A percentile compares a stretch with the other conserved stretches of the same genome.
Evolutionary conservation across 2,113 vertebrate species (phyloP).

Genomic region (Excalfactoria chinensis): DNA sequence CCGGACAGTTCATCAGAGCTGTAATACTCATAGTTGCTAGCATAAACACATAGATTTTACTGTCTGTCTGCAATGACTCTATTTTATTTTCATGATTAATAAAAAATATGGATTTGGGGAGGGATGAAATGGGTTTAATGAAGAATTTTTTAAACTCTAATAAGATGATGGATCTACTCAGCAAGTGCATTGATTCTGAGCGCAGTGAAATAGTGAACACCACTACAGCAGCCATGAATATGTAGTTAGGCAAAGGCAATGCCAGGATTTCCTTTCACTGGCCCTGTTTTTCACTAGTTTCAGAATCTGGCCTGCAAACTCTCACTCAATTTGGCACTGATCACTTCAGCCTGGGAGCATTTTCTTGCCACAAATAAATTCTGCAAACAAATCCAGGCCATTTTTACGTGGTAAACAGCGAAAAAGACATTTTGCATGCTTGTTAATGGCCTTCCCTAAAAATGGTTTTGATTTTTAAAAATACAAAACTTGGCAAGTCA

Average conservation of each 20-base stretch:
- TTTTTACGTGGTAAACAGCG: background rate
- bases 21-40: background rate
- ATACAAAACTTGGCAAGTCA: slow-evolving; percentile 28
- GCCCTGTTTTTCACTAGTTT: slow-evolving; percentile 16
- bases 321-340: slow-evolving; percentile 47
- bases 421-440: slow-evolving; percentile 32
- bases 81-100: slow-evolving; percentile 46
- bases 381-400: slow-evolving; percentile 22
- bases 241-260: background rate
- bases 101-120: slow-evolving; percentile 52
- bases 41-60: slow-evolving; percentile 32
- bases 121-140: slow-evolving; percentile 16
- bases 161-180: slow-evolving; percentile 26
- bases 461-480: slow-evolving; percentile 35
- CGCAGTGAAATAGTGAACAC: background rate
- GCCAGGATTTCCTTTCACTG: slow-evolving; percentile 37
- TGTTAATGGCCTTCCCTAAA: slow-evolving; percentile 11
- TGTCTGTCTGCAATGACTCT: slow-evolving; percentile 4
- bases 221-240: background rate
- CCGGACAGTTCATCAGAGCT: background rate
- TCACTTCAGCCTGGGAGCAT: slow-evolving; percentile 29
- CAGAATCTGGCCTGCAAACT: background rate
- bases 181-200: slow-evolving; percentile 25
- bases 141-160: slow-evolving; percentile 31
- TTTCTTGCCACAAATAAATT: slow-evolving; percentile 14